Evolutionary conservation across 2,888 invertebrate species (phyloP), one percentile per base, ranked within the genome.

Genomic region (Phalera bucephala): DNA sequence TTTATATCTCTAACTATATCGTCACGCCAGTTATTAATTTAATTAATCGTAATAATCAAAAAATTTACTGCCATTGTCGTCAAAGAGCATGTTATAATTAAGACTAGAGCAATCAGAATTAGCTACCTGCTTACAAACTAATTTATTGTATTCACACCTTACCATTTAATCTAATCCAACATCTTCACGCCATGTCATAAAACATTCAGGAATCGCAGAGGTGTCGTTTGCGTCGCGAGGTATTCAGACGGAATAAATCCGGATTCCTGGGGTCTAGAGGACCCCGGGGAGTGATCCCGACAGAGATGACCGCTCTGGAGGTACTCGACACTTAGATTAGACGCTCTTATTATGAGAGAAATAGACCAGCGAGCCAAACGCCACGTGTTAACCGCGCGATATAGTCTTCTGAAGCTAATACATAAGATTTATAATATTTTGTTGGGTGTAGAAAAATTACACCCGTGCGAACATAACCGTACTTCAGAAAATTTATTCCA

Each of bases 161-260:
- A 38, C 54, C 69, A 73, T 78, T 72, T 79, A 80, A 83, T 84
- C 79, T 75, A 63, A 71, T 65, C 72, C 65, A 68, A 67, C 71
- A 77, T 80, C 72, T 78, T 75, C 61, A 63, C 60, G 59, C 55
- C 38, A 52, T 45, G 62, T 69, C 70, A 78, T 83, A 84, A 82
- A 84, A 77, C 79, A 79, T 74, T 72, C 67, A 71, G 28, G 10
- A 45, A 67, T 65, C 79, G 58, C 84, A 64, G 65, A 76, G 81
- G 82, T 79, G 79, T 77, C 80, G 75, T 82, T 79, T 72, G 65
- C 65, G 65, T 72, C 73, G 66, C 61, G 54, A 53, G 58, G 63
- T 76, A 77, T 80, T 80, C 80, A 78, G 79, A 77, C 68, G 72
- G 79, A 80, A 87, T 88, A 86, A 88, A 86, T 86, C 85, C 82